These are phyloP conservation scores for Sylvilagus bachmani DNA, from an alignment of 2,113 vertebrate species.

Conservation along the genomic window DNA sequence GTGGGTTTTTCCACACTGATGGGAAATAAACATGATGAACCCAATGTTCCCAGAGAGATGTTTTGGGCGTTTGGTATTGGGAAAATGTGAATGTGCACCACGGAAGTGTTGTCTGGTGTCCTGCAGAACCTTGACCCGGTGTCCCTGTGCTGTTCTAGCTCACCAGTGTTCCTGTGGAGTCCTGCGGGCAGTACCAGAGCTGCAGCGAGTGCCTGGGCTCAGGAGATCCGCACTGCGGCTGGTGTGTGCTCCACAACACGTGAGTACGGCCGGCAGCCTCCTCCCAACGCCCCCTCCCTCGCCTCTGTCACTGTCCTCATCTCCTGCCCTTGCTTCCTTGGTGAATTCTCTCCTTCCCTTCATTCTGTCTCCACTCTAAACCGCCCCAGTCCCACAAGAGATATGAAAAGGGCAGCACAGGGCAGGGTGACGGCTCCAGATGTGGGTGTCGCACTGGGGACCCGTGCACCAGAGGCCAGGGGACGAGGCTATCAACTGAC, in stretches of 20 bases:
- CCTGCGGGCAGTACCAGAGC: constrained; percentile 94
- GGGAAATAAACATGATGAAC: neutral
- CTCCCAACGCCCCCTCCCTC: rapidly evolving
- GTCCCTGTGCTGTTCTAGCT: constrained; percentile 88
- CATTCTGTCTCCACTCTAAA: neutral
- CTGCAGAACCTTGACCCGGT: constrained; percentile 61
- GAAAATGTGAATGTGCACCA: neutral
- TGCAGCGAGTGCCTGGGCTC: constrained; percentile 96
- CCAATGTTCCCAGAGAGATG: neutral
- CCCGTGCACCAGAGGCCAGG: too few relatives aligned
- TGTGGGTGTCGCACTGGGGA: neutral
- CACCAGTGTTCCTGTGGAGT: constrained; percentile 96
- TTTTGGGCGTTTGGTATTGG: neutral
- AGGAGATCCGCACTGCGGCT: constrained; percentile 97
- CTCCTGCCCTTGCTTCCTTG: neutral
- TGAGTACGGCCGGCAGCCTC: constrained; percentile 87
- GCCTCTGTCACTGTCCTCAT: rapidly evolving
- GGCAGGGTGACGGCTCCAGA: neutral
- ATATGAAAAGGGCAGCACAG: neutral
- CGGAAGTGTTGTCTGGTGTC: neutral
- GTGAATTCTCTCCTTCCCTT: neutral
- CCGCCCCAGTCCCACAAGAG: neutral
- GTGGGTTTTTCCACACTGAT: neutral
- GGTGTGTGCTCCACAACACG: constrained; percentile 99
- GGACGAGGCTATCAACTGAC: neutral